These are phyloP conservation scores for Magallana angulata DNA, from an alignment of 1,140 invertebrate genomes.

Conservation along the genomic window DNA sequence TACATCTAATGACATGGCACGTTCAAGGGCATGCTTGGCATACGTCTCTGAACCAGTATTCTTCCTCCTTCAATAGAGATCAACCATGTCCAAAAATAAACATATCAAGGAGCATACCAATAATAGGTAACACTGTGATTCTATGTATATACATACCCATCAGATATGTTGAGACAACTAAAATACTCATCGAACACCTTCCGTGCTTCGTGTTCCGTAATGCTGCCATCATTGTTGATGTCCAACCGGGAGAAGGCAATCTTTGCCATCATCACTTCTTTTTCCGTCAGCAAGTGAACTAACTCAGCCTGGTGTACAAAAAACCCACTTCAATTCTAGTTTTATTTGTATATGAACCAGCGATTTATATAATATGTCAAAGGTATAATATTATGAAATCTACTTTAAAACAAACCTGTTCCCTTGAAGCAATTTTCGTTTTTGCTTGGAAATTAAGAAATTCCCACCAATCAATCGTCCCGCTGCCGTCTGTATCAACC, in stretches of 20 bases:
- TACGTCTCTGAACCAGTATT: neutral
- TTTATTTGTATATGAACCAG: no score
- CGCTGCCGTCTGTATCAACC: conserved; percentile 41
- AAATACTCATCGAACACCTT: conserved; percentile 55
- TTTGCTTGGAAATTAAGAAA: conserved; percentile 45
- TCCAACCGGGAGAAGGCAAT: conserved; percentile 55
- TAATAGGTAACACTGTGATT: neutral
- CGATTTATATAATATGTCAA: no score
- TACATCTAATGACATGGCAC: conserved; percentile 1
- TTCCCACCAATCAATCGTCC: conserved; percentile 49
- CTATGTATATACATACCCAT: neutral
- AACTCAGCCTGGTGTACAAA: conserved; percentile 45
- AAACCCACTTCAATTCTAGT: no score
- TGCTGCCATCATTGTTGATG: conserved; percentile 52
- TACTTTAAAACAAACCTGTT: conserved; percentile 11
- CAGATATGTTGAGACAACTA: conserved; percentile 40
- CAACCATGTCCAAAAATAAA: neutral
- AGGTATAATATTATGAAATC: no score
- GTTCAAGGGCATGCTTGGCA: neutral
- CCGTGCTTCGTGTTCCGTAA: conserved; percentile 55
- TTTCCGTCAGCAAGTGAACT: conserved; percentile 59
- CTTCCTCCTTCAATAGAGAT: neutral
- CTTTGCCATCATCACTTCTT: conserved; percentile 57
- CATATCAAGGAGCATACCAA: neutral
- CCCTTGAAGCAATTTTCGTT: conserved; percentile 2